Evolutionary conservation across 1,140 invertebrate genomes (phyloP).

Genomic region (Oncopodura yosiiana): DNA sequence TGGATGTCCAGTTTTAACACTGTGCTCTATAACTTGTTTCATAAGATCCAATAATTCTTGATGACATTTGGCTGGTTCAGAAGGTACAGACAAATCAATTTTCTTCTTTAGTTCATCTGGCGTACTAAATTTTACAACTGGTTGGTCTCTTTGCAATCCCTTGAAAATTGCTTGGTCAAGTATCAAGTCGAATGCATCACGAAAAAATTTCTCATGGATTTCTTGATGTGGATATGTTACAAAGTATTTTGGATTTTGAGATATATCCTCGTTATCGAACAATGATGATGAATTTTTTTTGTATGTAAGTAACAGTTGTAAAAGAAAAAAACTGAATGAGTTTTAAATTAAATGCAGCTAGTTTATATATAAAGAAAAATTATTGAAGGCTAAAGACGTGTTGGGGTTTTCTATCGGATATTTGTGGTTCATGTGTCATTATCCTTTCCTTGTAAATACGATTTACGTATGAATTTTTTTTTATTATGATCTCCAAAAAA

Average conservation of each 20-base stretch:
- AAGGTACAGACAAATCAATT: conserved; percentile 55
- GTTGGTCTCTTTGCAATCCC: conserved; percentile 53
- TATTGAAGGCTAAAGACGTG: too few species aligned
- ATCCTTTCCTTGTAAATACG: too few species aligned
- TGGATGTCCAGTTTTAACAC: conserved; percentile 77
- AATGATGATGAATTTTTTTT: neutral
- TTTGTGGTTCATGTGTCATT: too few species aligned
- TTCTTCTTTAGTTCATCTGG: conserved; percentile 54
- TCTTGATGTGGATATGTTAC: conserved; percentile 42
- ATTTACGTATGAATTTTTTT: too few species aligned
- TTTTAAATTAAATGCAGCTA: too few species aligned
- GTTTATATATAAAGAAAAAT: too few species aligned
- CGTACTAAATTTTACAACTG: conserved; percentile 61
- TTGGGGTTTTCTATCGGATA: too few species aligned
- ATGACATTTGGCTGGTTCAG: conserved; percentile 48
- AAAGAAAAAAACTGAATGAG: conserved; percentile 3
- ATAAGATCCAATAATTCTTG: conserved; percentile 56
- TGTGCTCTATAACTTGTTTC: conserved; percentile 60
- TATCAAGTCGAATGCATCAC: conserved; percentile 56
- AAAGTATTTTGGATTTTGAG: conserved; percentile 29
- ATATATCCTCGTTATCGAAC: too few species aligned
- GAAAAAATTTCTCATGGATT: conserved; percentile 60
- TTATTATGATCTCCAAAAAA: too few species aligned
- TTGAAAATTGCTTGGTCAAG: conserved; percentile 63
- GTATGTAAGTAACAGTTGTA: neutral